Percentiles rank a stretch among this genome's conserved stretches.
phyloP scores from a whole-genome alignment of 1,140 invertebrate genomes.

The Ditylenchus dipsaci region DNA sequence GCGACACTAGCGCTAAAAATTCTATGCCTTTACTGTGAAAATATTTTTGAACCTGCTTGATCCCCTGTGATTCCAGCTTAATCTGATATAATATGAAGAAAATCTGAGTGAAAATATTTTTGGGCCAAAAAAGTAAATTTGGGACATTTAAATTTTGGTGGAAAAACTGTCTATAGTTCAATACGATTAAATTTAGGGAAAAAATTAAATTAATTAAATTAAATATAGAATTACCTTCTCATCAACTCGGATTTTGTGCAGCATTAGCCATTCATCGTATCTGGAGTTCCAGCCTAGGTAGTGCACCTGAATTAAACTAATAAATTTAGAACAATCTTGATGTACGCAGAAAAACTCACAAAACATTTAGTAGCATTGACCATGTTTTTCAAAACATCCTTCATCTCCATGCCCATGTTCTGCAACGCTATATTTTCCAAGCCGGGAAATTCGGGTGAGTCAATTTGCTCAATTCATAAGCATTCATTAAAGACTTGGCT shows the following conservation, averaged over 20 bases:
- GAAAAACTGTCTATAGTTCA: too few species aligned
- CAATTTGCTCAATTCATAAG: constrained; percentile 17
- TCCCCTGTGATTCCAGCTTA: too few species aligned
- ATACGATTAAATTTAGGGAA: not conserved
- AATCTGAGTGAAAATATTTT: too few species aligned
- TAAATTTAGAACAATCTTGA: too few species aligned
- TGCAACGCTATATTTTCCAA: not conserved
- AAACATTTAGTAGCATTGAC: constrained; percentile 32
- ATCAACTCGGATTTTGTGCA: constrained; percentile 36
- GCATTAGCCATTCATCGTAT: constrained; percentile 36
- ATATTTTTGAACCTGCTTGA: too few species aligned
- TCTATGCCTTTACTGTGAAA: too few species aligned
- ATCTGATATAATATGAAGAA: too few species aligned
- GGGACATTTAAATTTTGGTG: too few species aligned
- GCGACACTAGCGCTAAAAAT: too few species aligned
- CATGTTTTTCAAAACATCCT: constrained; percentile 22
- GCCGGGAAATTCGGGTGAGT: constrained; percentile 19
- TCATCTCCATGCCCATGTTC: constrained; percentile 29
- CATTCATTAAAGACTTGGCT: constrained; percentile 24
- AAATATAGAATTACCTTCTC: constrained; percentile 25
- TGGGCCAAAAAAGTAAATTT: too few species aligned
- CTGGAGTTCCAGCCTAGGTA: constrained; percentile 34
- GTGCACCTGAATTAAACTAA: not conserved
- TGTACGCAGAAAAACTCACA: too few species aligned
- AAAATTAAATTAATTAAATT: not conserved